Percentiles rank a stretch among this genome's conserved stretches.
These are phyloP conservation scores for Clivina fossor DNA, from an alignment of 2,888 invertebrate genomes.

Conservation along the genomic window DNA sequence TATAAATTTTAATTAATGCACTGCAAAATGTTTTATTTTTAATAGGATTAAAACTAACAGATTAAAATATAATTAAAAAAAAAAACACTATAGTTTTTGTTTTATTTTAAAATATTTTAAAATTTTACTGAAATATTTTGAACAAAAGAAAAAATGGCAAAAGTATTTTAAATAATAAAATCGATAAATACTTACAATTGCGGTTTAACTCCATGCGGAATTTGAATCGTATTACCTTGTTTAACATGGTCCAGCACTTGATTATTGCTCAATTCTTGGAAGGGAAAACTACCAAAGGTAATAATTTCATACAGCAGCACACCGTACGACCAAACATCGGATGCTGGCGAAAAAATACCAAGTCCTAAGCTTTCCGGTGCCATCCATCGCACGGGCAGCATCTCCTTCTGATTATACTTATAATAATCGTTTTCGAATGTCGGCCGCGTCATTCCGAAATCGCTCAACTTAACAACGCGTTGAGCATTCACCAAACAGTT, in stretches of 20 bases:
- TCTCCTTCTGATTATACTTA: conserved; percentile 82
- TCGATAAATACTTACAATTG: conserved; percentile 75
- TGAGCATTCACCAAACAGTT: conserved; percentile 72
- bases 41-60: no score
- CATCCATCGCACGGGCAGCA: conserved; percentile 93
- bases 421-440: conserved; percentile 89
- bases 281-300: conserved; percentile 89
- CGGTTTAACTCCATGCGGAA: conserved; percentile 77
- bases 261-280: conserved; percentile 82
- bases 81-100: no score
- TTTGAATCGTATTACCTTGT: conserved; percentile 68
- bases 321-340: conserved; percentile 91
- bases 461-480: conserved; percentile 78
- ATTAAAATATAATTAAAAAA: no score
- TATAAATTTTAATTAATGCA: no score
- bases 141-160: no score
- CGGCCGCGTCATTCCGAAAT: conserved; percentile 91
- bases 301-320: conserved; percentile 85
- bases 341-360: conserved; percentile 81
- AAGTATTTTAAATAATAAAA: no score
- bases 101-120: no score
- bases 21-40: no score
- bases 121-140: no score
- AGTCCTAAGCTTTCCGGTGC: conserved; percentile 82
- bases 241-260: conserved; percentile 83